Base-by-base conservation (phyloP, 2,888 invertebrate species). In the Nasonovia ribisnigri region DNA sequence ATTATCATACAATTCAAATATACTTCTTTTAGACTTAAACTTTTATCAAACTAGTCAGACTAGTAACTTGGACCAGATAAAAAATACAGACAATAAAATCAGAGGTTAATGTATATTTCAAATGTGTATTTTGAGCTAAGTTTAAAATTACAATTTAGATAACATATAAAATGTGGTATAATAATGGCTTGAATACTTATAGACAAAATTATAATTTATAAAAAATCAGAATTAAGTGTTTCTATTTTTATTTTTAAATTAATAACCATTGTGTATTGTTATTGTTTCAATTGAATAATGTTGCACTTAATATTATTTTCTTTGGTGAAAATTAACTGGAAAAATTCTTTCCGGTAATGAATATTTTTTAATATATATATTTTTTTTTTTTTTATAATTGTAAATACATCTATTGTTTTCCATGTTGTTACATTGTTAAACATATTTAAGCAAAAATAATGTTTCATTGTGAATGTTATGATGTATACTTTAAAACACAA, bases 111-210 rank as follows among this genome's bases (percentile, higher is more conserved):
- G n/a, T 67, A 67, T 67, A 67, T 67, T n/a, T 36, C 6, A 67
- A 67, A 67, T 67, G n/a, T 67, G 24, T 67, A 67, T 67, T 67
- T 36, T n/a, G 36, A 67, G n/a, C 36, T 67, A 67, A 67, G n/a
- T 67, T 67, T 2, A 67, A 67, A 67, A 67, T 36, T 67, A 67
- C 36, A 36, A 67, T 67, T 67, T 67, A 67, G 67, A 20, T 67
- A 67, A 16, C n/a, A 67, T 57, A 57, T 67, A 67, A 67, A 67
- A 67, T 36, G 36, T 67, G 43, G 84, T 84, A 29, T 43, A 84
- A 43, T 84, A 43, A 89, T 89, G 89, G 89, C 57, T 89, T 89
- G 3, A 89, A 60, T 60, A 89, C 89, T 89, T 89, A 60, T 88
- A 43, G 46, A 46, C 57, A n/a, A 29, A 43, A 57, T 87, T 89